These are phyloP conservation scores for Ptiloglossa arizonensis DNA, from an alignment of 1,140 invertebrate species.

Conservation along the genomic window DNA sequence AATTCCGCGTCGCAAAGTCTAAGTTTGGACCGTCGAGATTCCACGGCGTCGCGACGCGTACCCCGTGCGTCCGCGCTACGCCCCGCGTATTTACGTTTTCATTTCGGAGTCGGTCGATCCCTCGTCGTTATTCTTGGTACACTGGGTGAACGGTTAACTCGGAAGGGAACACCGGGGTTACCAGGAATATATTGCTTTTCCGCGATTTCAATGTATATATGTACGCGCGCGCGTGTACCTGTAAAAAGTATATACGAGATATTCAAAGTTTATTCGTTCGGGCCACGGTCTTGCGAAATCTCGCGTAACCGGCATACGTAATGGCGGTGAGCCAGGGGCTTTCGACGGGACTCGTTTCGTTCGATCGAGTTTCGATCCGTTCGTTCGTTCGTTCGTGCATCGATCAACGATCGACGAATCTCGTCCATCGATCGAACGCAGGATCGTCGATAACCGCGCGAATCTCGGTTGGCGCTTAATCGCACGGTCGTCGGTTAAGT, in stretches of 20 bases:
- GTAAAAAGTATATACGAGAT: slow-evolving; percentile 33
- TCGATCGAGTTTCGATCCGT: slow-evolving; percentile 12
- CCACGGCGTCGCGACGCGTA: not conserved
- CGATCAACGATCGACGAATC: not conserved
- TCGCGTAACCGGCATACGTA: slow-evolving; percentile 33
- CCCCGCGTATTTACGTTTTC: slow-evolving; percentile 31
- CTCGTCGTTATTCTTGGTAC: slow-evolving; percentile 53
- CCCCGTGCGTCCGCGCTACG: slow-evolving; percentile 6
- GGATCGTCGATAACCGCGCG: not conserved
- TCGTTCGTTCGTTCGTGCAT: no score
- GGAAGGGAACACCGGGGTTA: no score
- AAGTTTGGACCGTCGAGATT: slow-evolving; percentile 30
- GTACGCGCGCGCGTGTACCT: not conserved
- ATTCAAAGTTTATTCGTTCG: slow-evolving; percentile 47
- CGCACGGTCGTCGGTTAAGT: slow-evolving; percentile 5
- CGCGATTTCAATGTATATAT: slow-evolving; percentile 57
- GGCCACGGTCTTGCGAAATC: slow-evolving; percentile 8
- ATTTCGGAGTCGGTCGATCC: slow-evolving; percentile 39
- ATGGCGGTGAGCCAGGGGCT: slow-evolving; percentile 15
- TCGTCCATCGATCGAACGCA: not conserved
- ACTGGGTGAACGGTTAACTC: no score
- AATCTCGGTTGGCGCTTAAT: not conserved
- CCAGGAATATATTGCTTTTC: slow-evolving; percentile 57
- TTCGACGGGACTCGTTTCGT: slow-evolving; percentile 45
- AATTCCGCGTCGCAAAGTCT: slow-evolving; percentile 5